phyloP scores from a whole-genome alignment of 2,888 invertebrate species.

The Periphyllus acericola region DNA sequence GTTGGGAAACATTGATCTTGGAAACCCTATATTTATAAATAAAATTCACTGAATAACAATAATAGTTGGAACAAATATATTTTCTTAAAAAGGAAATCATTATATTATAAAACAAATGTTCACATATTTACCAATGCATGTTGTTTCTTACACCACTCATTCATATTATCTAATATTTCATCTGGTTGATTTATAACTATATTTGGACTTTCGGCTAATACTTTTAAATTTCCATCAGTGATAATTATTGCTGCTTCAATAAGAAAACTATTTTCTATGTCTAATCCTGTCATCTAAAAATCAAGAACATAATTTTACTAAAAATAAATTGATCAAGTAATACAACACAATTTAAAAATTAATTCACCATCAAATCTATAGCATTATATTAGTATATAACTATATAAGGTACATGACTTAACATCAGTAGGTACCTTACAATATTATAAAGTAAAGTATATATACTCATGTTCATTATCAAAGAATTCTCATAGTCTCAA shows the following conservation, averaged over 20 bases:
- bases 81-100: too few species aligned
- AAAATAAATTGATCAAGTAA: neutral
- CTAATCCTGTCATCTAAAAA: constrained; percentile 86
- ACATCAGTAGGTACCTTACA: neutral
- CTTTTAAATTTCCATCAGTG: constrained; percentile 82
- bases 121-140: constrained; percentile 76
- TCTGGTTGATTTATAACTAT: constrained; percentile 83
- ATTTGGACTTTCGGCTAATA: constrained; percentile 79
- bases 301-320: neutral
- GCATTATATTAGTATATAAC: too few species aligned
- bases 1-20: too few species aligned
- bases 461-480: too few species aligned
- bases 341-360: neutral
- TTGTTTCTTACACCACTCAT: constrained; percentile 83
- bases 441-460: neutral
- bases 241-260: constrained; percentile 90
- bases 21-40: too few species aligned
- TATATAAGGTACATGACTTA: too few species aligned
- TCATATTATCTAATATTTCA: constrained; percentile 79
- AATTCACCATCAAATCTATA: too few species aligned
- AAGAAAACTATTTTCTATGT: constrained; percentile 80
- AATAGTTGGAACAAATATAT: too few species aligned
- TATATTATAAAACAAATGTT: too few species aligned
- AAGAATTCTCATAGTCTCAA: too few species aligned
- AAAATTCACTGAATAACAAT: too few species aligned